Evolutionary conservation across 2,797 vertebrate species (phyloP).

Genomic region (Silurus aristotelis): DNA sequence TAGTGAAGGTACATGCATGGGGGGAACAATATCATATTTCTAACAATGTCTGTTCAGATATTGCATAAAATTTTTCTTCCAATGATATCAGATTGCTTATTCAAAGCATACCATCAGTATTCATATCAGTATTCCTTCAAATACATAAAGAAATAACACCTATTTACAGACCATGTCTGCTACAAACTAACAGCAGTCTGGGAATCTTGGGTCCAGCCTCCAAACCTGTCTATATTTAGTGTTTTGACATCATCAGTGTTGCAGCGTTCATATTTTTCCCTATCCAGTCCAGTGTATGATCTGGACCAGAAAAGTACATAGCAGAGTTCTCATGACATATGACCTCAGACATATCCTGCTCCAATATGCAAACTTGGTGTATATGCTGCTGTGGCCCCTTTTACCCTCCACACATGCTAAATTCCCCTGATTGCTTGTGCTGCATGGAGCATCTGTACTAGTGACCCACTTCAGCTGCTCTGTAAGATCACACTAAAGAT

Average conservation of each 20-base stretch:
- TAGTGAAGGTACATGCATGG: background rate
- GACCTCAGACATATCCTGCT: conserved; percentile 63
- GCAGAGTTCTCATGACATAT: conserved; percentile 65
- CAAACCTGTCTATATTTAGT: conserved; percentile 60
- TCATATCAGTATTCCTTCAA: background rate
- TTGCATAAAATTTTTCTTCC: background rate
- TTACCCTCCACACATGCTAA: background rate
- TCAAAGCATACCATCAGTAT: background rate
- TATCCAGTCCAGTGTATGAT: conserved; percentile 48
- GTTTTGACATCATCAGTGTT: conserved; percentile 31
- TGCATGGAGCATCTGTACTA: background rate
- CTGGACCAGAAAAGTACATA: conserved; percentile 36
- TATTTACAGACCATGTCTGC: conserved; percentile 4
- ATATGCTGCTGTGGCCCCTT: background rate
- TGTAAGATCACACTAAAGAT: too few species aligned
- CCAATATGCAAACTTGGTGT: conserved; percentile 34
- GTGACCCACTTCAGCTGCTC: conserved; percentile 13
- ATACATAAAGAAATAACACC: background rate
- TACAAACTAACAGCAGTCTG: conserved; percentile 34
- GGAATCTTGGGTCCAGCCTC: conserved; percentile 48
- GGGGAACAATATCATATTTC: background rate
- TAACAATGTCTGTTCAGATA: background rate
- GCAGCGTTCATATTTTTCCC: conserved; percentile 49
- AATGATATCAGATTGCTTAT: conserved; percentile 9
- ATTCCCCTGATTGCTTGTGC: background rate